Evolutionary conservation across 1,140 invertebrate genomes (phyloP).

Genomic region (Bradynema listronoti): DNA sequence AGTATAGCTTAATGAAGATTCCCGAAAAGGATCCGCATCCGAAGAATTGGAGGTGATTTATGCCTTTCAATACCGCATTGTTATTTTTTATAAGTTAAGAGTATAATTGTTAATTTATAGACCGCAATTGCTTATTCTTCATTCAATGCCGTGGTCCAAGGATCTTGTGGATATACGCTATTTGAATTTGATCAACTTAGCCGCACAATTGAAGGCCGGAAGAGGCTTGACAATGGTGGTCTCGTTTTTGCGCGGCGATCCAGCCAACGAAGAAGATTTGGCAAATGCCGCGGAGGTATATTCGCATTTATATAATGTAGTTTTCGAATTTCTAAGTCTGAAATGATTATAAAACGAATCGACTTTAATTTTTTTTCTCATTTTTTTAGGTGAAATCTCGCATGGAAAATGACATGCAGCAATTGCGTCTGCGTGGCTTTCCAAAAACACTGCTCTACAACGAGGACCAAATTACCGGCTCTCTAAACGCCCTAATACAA

Average conservation of each 20-base stretch:
- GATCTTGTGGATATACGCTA: conserved; percentile 52
- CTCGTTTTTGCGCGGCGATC: conserved; percentile 73
- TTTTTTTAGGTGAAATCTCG: conserved; percentile 36
- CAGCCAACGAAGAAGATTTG: conserved; percentile 36
- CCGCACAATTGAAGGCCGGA: conserved; percentile 60
- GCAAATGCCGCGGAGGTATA: conserved; percentile 40
- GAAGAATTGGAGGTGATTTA: conserved; percentile 48
- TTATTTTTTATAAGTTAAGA: background rate
- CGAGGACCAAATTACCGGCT: conserved; percentile 69
- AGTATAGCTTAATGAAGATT: conserved; percentile 71
- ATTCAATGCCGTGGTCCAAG: conserved; percentile 54
- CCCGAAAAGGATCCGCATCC: conserved; percentile 55
- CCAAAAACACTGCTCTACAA: conserved; percentile 51
- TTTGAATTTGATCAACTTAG: conserved; percentile 51
- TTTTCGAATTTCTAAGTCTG: too few species aligned
- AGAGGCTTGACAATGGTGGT: conserved; percentile 81
- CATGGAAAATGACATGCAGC: conserved; percentile 52
- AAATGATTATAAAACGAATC: too few species aligned
- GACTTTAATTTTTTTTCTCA: too few species aligned
- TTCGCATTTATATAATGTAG: too few species aligned
- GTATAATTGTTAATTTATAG: background rate
- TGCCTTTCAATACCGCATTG: background rate
- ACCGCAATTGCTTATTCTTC: conserved; percentile 51
- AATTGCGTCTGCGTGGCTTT: conserved; percentile 45
- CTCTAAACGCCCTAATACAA: conserved; percentile 68